These are phyloP conservation scores for Hyaena hyaena DNA, from an alignment of 2,113 vertebrate species.

Conservation along the genomic window DNA sequence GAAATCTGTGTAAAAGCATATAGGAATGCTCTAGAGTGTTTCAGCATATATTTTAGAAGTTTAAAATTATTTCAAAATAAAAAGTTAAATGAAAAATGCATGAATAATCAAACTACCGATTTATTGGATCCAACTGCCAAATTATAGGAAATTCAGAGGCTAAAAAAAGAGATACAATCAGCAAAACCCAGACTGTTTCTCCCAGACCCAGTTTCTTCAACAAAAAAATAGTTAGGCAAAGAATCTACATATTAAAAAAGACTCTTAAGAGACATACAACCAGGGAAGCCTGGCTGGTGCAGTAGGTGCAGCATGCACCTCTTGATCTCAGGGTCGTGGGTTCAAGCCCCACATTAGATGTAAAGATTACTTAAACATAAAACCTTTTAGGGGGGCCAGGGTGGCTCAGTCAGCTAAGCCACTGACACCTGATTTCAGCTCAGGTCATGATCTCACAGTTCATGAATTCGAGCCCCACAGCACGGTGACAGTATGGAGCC, in stretches of 20 bases:
- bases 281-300: neutral
- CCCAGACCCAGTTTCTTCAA: neutral
- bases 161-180: neutral
- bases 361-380: neutral
- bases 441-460: too few relatives aligned
- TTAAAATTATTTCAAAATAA: conserved; percentile 44
- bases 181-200: neutral
- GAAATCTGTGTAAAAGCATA: neutral
- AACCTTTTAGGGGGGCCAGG: too few relatives aligned
- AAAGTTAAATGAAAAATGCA: neutral
- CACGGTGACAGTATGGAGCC: too few relatives aligned
- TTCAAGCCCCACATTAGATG: neutral
- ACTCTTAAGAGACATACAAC: neutral
- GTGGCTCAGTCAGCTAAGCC: too few relatives aligned
- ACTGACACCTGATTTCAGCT: too few relatives aligned
- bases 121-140: neutral
- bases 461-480: too few relatives aligned
- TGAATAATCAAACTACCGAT: conserved; percentile 24
- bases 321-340: neutral
- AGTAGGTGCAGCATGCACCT: neutral
- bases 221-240: neutral
- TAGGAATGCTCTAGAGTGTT: neutral
- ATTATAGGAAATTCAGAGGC: conserved; percentile 43
- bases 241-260: neutral
- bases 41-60: neutral